Conservation (phyloP, 2,113 vertebrate species). For the Sander lucioperca region DNA sequence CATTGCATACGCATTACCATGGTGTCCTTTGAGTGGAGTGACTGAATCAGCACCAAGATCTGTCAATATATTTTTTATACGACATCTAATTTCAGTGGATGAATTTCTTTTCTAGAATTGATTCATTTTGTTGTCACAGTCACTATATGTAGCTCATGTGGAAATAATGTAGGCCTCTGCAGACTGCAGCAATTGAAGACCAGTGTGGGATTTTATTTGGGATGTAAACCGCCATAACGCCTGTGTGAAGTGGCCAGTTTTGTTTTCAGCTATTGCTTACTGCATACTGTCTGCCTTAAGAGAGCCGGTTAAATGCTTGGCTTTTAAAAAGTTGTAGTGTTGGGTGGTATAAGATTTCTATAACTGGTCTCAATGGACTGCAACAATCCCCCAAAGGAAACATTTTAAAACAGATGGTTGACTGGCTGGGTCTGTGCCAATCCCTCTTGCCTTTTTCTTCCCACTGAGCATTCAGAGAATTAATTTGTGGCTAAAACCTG, state of each 20-base stretch:
- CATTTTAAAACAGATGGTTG: slow-evolving; percentile 66
- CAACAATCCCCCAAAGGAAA: slow-evolving; percentile 63
- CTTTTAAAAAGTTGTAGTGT: slow-evolving; percentile 43
- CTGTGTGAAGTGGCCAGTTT: slow-evolving; percentile 18
- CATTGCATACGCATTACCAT: background rate
- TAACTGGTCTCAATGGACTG: slow-evolving; percentile 58
- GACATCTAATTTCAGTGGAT: background rate
- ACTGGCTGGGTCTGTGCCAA: slow-evolving; percentile 49
- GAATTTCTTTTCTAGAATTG: background rate
- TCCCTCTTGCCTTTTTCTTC: slow-evolving; percentile 33
- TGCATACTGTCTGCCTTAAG: slow-evolving; percentile 26
- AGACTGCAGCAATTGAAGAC: slow-evolving; percentile 8
- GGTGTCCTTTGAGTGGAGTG: background rate
- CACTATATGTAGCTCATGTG: background rate
- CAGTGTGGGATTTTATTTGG: slow-evolving; percentile 15
- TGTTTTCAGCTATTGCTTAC: slow-evolving; percentile 35
- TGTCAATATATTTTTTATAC: too few relatives aligned
- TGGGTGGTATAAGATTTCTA: slow-evolving; percentile 37
- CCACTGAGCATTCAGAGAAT: slow-evolving; percentile 36
- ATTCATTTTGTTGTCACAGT: slow-evolving; percentile 27
- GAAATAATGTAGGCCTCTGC: slow-evolving; percentile 22
- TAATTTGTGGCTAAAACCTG: slow-evolving; percentile 39
- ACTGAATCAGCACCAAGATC: background rate
- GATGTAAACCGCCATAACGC: slow-evolving; percentile 34
- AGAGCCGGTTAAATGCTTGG: slow-evolving; percentile 38